phyloP scores from a whole-genome alignment of 2,797 vertebrate species.

The Hippopotamyrus pictus region DNA sequence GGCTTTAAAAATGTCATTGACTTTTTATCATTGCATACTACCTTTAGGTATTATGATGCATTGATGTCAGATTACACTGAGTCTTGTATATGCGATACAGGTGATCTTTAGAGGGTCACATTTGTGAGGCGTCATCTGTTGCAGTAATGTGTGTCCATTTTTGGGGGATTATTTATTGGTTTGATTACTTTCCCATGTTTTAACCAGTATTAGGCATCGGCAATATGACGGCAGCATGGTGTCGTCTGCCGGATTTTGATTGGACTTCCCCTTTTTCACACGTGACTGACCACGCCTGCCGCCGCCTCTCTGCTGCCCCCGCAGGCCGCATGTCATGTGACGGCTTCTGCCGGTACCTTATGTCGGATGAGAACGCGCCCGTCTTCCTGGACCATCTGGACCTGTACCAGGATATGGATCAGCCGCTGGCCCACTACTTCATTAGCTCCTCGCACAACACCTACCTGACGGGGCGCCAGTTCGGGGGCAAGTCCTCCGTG shows the following conservation, averaged over 20 bases:
- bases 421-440: slow-evolving; percentile 91
- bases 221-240: not conserved
- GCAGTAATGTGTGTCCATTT: not conserved
- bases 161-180: not conserved
- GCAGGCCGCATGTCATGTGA: slow-evolving; percentile 87
- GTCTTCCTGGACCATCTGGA: slow-evolving; percentile 94
- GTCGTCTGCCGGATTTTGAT: not conserved
- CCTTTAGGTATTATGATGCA: not conserved
- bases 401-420: slow-evolving; percentile 97
- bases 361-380: slow-evolving; percentile 97
- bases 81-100: not conserved
- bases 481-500: slow-evolving; percentile 92
- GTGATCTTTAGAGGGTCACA: not conserved
- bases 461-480: slow-evolving; percentile 91
- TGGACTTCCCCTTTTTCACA: not conserved
- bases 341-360: slow-evolving; percentile 93
- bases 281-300: not conserved
- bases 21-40: not conserved
- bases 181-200: not conserved
- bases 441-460: slow-evolving; percentile 98
- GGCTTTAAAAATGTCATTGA: not conserved
- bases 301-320: not conserved
- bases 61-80: not conserved
- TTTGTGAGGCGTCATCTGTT: not conserved
- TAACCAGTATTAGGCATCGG: not conserved